Evolutionary conservation across 2,797 vertebrate genomes (phyloP).

Genomic region (Clarias fuscus): DNA sequence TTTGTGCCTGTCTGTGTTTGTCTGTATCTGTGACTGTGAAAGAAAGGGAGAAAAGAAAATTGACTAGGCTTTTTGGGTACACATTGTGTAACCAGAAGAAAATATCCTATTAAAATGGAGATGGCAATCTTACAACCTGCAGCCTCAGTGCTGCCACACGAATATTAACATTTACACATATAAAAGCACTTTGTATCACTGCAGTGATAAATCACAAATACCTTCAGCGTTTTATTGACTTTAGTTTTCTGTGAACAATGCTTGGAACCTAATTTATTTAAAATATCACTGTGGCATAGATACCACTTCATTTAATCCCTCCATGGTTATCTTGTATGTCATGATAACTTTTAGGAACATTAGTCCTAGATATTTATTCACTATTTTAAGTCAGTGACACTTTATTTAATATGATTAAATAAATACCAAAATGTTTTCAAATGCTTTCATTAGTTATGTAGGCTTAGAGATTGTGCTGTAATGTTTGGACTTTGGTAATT

Average conservation of each 20-base stretch:
- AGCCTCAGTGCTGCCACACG: not conserved
- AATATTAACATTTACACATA: slow-evolving; percentile 20
- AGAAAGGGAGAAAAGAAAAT: not conserved
- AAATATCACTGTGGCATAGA: not conserved
- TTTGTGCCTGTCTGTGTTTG: not conserved
- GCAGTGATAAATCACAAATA: not conserved
- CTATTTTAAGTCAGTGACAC: not conserved
- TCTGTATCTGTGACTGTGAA: not conserved
- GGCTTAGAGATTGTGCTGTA: not conserved
- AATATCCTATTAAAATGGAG: slow-evolving; percentile 1
- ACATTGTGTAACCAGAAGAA: not conserved
- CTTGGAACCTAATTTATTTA: not conserved
- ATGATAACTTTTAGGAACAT: not conserved
- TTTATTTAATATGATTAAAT: not conserved
- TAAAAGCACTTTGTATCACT: not conserved
- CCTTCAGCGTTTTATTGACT: not conserved
- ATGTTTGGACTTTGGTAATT: not conserved
- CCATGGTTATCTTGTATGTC: not conserved
- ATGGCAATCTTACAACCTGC: not conserved
- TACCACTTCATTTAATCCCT: not conserved
- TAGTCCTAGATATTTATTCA: not conserved
- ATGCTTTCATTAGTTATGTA: not conserved
- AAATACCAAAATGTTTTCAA: not conserved
- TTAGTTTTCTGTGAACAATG: not conserved
- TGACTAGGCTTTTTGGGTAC: not conserved